These are phyloP conservation scores for Bothrops jararaca DNA, from an alignment of 2,113 vertebrate genomes.

Conservation along the genomic window DNA sequence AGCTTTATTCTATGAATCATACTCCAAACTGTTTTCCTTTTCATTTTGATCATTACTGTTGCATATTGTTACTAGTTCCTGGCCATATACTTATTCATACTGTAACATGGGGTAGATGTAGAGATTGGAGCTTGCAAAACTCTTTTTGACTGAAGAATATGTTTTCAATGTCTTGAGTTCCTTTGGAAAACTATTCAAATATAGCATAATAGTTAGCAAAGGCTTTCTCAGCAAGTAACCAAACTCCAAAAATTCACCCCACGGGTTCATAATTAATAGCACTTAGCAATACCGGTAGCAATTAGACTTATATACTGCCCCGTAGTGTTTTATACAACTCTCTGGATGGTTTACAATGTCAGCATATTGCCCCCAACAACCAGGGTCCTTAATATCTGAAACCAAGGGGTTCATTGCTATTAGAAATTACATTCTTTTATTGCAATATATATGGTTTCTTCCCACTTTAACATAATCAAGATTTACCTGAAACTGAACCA, in stretches of 20 bases:
- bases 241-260: neutral
- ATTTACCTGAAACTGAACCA: neutral
- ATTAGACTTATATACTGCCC: too few relatives aligned
- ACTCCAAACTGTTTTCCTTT: neutral
- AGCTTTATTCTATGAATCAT: neutral
- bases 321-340: too few relatives aligned
- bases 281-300: too few relatives aligned
- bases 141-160: neutral
- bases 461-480: neutral
- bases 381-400: neutral
- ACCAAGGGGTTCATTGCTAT: neutral
- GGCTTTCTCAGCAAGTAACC: neutral
- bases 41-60: neutral
- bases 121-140: neutral
- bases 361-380: too few relatives aligned
- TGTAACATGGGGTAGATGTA: neutral
- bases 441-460: neutral
- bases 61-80: neutral
- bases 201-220: neutral
- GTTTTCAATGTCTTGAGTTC: neutral
- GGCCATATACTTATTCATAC: neutral
- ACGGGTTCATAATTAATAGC: neutral
- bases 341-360: too few relatives aligned
- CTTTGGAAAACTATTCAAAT: neutral
- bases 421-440: neutral